A percentile compares a stretch with the other conserved stretches of the same genome.
Evolutionary conservation across 2,888 invertebrate species (phyloP).

Genomic region (Trissolcus brochymenae): DNA sequence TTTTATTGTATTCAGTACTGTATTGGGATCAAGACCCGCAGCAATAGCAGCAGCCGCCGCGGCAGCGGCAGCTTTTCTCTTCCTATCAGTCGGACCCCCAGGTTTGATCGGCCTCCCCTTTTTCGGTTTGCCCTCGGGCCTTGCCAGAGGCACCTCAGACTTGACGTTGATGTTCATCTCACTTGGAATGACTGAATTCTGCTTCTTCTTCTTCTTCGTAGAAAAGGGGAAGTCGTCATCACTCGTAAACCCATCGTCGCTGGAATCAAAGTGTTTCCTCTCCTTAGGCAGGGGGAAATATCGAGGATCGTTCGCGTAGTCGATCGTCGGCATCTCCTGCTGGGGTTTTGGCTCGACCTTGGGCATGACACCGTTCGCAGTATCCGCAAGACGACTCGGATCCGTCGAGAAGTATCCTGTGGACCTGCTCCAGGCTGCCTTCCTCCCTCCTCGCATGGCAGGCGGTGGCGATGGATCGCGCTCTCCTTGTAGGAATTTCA

Average conservation of each 20-base stretch:
- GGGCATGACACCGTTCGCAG: slow-evolving; percentile 70
- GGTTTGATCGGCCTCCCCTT: slow-evolving; percentile 77
- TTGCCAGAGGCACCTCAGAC: slow-evolving; percentile 35
- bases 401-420: slow-evolving; percentile 70
- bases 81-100: slow-evolving; percentile 75
- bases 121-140: slow-evolving; percentile 68
- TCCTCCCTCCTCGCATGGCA: slow-evolving; percentile 82
- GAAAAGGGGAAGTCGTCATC: slow-evolving; percentile 77
- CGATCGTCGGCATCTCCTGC: slow-evolving; percentile 77
- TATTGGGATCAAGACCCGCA: slow-evolving; percentile 37
- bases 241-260: slow-evolving; percentile 81
- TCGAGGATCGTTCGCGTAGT: slow-evolving; percentile 81
- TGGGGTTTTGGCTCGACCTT: slow-evolving; percentile 68
- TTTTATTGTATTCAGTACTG: slow-evolving; percentile 58
- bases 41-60: slow-evolving; percentile 67
- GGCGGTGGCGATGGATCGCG: slow-evolving; percentile 89
- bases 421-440: slow-evolving; percentile 80
- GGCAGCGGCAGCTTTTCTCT: slow-evolving; percentile 75
- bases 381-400: slow-evolving; percentile 61
- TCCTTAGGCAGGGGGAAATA: slow-evolving; percentile 86
- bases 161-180: slow-evolving; percentile 7
- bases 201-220: slow-evolving; percentile 67
- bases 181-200: not conserved
- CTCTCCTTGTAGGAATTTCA: slow-evolving; percentile 90
- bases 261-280: slow-evolving; percentile 82